Evolutionary conservation across 53 echinoderm and acorn worm species (phyloP).

Genomic region (Crossaster papposus): DNA sequence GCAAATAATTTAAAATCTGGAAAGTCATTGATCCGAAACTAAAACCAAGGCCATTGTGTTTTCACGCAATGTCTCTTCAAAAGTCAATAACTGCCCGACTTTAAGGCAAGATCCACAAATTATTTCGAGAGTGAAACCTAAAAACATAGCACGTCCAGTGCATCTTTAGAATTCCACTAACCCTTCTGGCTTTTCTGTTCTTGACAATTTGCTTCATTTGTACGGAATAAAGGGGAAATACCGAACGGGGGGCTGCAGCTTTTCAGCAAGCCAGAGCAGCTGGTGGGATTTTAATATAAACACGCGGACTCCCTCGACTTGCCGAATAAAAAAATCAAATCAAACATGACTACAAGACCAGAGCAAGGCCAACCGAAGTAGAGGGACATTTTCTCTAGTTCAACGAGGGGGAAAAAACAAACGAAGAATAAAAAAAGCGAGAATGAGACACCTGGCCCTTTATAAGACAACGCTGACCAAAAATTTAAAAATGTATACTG

Average conservation of each 20-base stretch:
- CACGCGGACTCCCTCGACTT: constrained; percentile 14
- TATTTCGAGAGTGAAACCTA: too few relatives aligned
- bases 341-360: background rate
- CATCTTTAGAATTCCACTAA: background rate
- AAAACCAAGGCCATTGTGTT: too few relatives aligned
- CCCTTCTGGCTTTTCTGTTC: background rate
- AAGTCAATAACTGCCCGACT: too few relatives aligned
- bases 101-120: too few relatives aligned
- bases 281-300: constrained; percentile 57
- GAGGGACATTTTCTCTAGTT: background rate
- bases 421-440: background rate
- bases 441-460: constrained; percentile 21
- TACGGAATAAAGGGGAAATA: constrained; percentile 38
- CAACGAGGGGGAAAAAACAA: background rate
- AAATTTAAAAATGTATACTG: background rate
- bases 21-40: too few relatives aligned
- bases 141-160: background rate
- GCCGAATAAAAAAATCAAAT: too few relatives aligned
- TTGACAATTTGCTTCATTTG: constrained; percentile 29
- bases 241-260: constrained; percentile 30
- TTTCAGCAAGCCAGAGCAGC: constrained; percentile 27
- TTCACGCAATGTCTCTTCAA: too few relatives aligned
- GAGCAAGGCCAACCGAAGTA: background rate
- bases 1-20: too few relatives aligned
- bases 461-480: background rate